Base-by-base conservation (phyloP, 2,888 invertebrate genomes). In the Allolobophora icterica region DNA sequence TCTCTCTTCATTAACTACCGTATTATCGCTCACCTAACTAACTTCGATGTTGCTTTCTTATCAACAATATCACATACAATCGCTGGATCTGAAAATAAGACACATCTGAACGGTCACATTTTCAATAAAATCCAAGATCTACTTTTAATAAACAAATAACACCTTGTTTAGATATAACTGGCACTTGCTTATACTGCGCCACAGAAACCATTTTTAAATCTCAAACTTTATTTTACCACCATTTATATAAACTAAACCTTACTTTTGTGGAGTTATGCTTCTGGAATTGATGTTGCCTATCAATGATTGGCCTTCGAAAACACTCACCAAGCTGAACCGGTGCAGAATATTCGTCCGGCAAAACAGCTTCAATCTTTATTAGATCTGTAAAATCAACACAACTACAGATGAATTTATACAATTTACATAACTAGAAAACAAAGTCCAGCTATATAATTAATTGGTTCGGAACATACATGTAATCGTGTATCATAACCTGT, bases 1-100 rank as follows among this genome's bases (percentile, higher is more conserved):
- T 52, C 52, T 24, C 52, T 52, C 52, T 24, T 52, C 24, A 24
- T 1, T 52, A 52, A 52, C 52, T 52, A 52, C 1, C 21, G 24
- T n/a, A 71, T 71, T 17, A 42, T 40, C 24, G 71, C 52, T 91
- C 90, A 93, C 93, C 91, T 92, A 13, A 93, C 92, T 52, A 93
- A 90, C 89, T 90, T 91, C 21, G 93, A 91, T 17, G 94, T 93
- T n/a, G 92, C 89, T 58, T 92, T 93, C 89, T 92, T 92, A 90
- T 93, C 93, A n/a, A 34, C 87, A 84, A 94, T 92, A 38, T 84
- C 91, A 89, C 93, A 92, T 83, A 92, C 93, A 92, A 92, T 92
- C 30, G 92, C 93, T 91, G 93, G 92, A 19, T 91, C 90, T 91
- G 52, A n/a, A 91, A 30, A 90, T 52, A 84, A 90, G 42, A 40